A percentile compares a stretch with the other conserved stretches of the same genome.
These are phyloP conservation scores for Ophioninae sp. DNA, from an alignment of 2,888 invertebrate species.

Conservation along the genomic window DNA sequence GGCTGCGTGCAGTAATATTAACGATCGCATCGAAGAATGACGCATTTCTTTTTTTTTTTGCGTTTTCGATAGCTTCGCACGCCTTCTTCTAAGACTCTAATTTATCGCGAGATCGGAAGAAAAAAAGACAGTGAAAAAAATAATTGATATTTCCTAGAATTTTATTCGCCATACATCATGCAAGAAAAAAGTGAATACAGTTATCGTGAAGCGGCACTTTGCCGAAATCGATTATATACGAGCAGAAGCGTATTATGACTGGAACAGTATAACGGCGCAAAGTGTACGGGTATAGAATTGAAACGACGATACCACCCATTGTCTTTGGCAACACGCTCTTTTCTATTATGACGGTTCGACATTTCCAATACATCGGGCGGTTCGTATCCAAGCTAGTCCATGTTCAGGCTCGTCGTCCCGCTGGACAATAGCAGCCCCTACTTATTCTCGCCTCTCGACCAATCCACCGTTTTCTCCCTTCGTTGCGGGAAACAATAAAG, in stretches of 20 bases:
- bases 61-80: background rate
- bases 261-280: background rate
- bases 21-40: background rate
- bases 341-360: background rate
- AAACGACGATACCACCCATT: background rate
- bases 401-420: constrained; percentile 10
- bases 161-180: background rate
- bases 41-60: background rate
- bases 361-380: background rate
- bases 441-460: constrained; percentile 16
- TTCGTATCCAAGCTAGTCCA: background rate
- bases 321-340: background rate
- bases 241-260: background rate
- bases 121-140: background rate
- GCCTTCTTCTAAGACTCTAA: background rate
- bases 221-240: background rate
- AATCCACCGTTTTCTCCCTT: background rate
- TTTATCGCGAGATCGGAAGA: background rate
- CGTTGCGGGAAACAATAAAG: background rate
- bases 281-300: background rate
- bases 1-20: background rate
- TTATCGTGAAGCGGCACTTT: background rate
- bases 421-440: constrained; percentile 17
- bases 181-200: background rate
- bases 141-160: background rate